A percentile compares a stretch with the other conserved stretches of the same genome.
These are phyloP conservation scores for Erannis defoliaria DNA, from an alignment of 2,888 invertebrate species.

Conservation along the genomic window DNA sequence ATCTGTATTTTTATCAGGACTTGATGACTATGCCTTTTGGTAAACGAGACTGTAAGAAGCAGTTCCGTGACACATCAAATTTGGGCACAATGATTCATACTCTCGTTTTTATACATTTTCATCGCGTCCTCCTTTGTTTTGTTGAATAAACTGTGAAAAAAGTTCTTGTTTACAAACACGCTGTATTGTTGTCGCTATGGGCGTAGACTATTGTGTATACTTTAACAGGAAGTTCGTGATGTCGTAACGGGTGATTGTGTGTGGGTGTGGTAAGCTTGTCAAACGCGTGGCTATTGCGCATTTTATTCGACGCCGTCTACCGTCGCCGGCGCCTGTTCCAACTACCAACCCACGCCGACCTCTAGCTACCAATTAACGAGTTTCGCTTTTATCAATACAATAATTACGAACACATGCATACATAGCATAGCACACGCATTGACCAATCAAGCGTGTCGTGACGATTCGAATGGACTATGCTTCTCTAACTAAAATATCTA, in stretches of 20 bases:
- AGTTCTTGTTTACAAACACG: conserved; percentile 38
- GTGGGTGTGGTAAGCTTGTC: conserved; percentile 75
- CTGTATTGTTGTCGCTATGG: conserved; percentile 43
- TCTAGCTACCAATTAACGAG: conserved; percentile 64
- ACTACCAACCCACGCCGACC: conserved; percentile 62
- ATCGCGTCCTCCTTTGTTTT: conserved; percentile 25
- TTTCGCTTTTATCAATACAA: conserved; percentile 58
- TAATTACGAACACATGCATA: conserved; percentile 35
- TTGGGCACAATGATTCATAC: conserved; percentile 27
- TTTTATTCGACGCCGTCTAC: conserved; percentile 55
- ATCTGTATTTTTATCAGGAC: not conserved
- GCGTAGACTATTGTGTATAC: conserved; percentile 53
- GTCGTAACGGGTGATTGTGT: conserved; percentile 70
- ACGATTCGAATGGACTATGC: conserved; percentile 2
- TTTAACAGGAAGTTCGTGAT: conserved; percentile 74
- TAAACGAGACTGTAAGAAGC: conserved; percentile 50
- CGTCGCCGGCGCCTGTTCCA: conserved; percentile 45
- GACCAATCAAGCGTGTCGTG: conserved; percentile 20
- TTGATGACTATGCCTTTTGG: conserved; percentile 27
- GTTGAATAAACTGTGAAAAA: conserved; percentile 22
- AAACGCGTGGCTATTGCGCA: conserved; percentile 70
- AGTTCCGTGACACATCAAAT: conserved; percentile 43
- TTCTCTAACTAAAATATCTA: conserved; percentile 4
- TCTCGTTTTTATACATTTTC: conserved; percentile 23
- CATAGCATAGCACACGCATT: conserved; percentile 41